Percentiles rank a stretch among this genome's conserved stretches.
Conservation (phyloP, 2,888 invertebrate species). For the Oxycera nigricornis region DNA sequence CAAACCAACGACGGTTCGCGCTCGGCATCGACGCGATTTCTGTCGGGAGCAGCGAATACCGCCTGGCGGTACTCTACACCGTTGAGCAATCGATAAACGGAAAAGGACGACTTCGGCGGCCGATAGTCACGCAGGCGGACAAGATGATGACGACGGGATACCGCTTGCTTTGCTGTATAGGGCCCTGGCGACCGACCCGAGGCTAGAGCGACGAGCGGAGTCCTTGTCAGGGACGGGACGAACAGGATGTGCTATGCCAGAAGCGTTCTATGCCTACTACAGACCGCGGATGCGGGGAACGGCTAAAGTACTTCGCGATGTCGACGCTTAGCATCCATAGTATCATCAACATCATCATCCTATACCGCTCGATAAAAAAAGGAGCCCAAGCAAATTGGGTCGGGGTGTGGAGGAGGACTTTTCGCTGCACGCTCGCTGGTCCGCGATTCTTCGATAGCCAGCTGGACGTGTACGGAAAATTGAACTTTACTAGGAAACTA, state of each 20-base stretch:
- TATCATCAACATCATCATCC: not conserved
- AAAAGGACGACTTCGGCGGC: constrained; percentile 3
- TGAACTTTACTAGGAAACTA: not conserved
- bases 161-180: constrained; percentile 23
- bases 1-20: constrained; percentile 2
- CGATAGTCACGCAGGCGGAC: constrained; percentile 45
- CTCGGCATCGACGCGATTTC: constrained; percentile 37
- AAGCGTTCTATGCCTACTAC: constrained; percentile 31
- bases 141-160: constrained; percentile 39
- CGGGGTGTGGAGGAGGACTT: not conserved
- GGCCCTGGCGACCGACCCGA: not conserved
- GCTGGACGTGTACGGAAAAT: not conserved
- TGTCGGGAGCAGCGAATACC: constrained; percentile 35
- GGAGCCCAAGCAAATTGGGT: constrained; percentile 21
- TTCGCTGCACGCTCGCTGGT: not conserved
- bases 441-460: not conserved
- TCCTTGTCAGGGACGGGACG: constrained; percentile 19
- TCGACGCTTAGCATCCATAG: constrained; percentile 5
- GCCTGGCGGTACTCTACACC: constrained; percentile 42
- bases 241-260: constrained; percentile 7
- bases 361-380: constrained; percentile 31
- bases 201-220: not conserved
- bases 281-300: not conserved
- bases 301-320: constrained; percentile 1
- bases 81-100: constrained; percentile 43